Evolutionary conservation across 2,797 vertebrate genomes (phyloP).

Genomic region (Caiman crocodilus): DNA sequence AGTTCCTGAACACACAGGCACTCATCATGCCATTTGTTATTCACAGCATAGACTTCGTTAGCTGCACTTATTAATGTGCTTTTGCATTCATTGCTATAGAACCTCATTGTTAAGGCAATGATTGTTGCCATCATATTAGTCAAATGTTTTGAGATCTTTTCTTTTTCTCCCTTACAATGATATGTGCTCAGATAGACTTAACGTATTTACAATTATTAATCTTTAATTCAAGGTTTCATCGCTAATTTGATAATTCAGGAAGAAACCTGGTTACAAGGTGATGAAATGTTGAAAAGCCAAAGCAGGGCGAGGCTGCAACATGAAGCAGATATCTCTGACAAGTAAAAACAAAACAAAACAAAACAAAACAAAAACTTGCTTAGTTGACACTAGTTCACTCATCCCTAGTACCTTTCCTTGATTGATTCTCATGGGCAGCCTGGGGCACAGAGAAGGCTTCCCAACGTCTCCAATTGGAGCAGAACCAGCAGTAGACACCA

Average conservation of each 20-base stretch:
- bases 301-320: too few species aligned
- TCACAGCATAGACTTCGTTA: background rate
- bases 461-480: background rate
- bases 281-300: background rate
- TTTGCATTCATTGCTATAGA: background rate
- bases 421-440: background rate
- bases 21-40: fast-evolving
- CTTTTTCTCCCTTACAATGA: fast-evolving
- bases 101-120: fast-evolving
- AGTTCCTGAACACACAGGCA: fast-evolving
- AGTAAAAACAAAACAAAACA: background rate
- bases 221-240: background rate
- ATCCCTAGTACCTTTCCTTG: too few species aligned
- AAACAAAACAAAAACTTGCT: background rate
- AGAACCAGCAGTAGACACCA: background rate
- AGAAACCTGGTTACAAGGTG: background rate
- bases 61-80: background rate
- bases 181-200: background rate
- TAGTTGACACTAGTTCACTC: background rate
- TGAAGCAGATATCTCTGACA: background rate
- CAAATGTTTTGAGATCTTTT: background rate
- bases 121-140: background rate
- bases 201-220: background rate
- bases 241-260: background rate
- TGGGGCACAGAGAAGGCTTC: background rate